Conservation (phyloP, 1,140 invertebrate species). For the Trinorchestia longiramus region DNA sequence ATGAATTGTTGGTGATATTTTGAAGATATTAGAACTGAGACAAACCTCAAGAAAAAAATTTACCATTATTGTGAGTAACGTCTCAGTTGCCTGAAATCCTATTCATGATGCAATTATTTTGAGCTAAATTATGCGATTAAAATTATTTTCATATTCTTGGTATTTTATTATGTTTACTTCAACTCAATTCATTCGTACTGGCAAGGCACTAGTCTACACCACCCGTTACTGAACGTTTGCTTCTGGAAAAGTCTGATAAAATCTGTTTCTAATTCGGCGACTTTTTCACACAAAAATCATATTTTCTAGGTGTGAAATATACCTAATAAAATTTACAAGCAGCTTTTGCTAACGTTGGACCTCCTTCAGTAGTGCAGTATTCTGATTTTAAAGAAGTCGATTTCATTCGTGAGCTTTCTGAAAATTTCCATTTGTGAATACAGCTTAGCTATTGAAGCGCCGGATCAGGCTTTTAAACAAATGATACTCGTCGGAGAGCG, state of each 20-base stretch:
- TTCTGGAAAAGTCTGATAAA: background rate
- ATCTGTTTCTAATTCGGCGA: background rate
- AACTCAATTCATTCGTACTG: background rate
- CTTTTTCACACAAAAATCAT: background rate
- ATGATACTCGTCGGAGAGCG: background rate
- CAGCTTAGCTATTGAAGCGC: background rate
- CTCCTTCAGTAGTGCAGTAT: background rate
- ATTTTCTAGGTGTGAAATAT: background rate
- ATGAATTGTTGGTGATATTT: background rate
- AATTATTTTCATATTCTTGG: background rate
- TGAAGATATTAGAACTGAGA: background rate
- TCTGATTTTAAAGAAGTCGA: background rate
- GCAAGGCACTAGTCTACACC: background rate
- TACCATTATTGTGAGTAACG: background rate
- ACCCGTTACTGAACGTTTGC: background rate
- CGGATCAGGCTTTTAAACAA: slow-evolving; percentile 40
- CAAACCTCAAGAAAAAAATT: background rate
- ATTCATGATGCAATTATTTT: too few relatives aligned
- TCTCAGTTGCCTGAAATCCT: too few relatives aligned
- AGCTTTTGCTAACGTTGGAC: background rate
- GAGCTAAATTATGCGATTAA: too few relatives aligned
- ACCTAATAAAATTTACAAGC: too few relatives aligned
- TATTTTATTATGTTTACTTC: background rate
- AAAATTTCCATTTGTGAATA: slow-evolving; percentile 42
- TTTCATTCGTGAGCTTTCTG: slow-evolving; percentile 17